Evolutionary conservation across 2,113 vertebrate species (phyloP).

Genomic region (Oryctolagus cuniculus): mOryCun1.1 NC_091436.1:165500501-165501000

Average conservation of each 20-base stretch:
- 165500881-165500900: neutral
- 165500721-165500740: neutral
- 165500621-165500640: fast-evolving
- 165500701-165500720: neutral
- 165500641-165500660: too few species aligned
- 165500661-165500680: neutral
- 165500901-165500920: neutral
- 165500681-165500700: neutral
- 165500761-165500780: neutral
- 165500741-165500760: neutral
- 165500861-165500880: neutral
- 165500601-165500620: neutral
- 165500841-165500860: conserved; percentile 6
- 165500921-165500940: neutral
- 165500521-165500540: neutral
- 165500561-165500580: fast-evolving
- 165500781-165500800: too few species aligned
- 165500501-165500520: neutral
- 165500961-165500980: neutral
- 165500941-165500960: neutral
- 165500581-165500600: neutral
- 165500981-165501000: neutral
- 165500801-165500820: neutral
- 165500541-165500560: neutral
- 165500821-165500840: neutral